These are phyloP conservation scores for Chouioia cunea DNA, from an alignment of 2,888 invertebrate species.

Conservation along the genomic window DNA sequence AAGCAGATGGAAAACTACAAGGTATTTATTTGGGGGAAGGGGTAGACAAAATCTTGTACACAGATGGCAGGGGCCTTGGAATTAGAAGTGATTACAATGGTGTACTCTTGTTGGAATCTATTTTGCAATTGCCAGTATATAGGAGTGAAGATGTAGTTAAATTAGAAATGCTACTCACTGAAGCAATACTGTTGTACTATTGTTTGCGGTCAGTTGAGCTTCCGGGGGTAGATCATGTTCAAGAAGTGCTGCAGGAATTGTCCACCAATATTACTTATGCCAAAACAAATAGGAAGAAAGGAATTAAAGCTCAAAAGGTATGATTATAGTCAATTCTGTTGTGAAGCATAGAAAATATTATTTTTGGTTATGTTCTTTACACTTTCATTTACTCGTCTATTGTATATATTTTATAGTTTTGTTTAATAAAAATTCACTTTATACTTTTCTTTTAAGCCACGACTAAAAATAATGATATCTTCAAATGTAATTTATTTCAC, in stretches of 20 bases:
- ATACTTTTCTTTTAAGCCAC: no score
- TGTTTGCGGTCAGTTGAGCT: constrained; percentile 81
- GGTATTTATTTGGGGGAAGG: constrained; percentile 80
- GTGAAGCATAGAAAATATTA: no score
- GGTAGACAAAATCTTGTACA: constrained; percentile 86
- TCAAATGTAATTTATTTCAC: constrained; percentile 21
- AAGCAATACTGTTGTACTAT: constrained; percentile 87
- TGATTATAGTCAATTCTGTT: neutral
- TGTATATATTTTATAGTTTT: constrained; percentile 8
- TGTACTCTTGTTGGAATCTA: constrained; percentile 88
- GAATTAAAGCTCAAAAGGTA: constrained; percentile 92
- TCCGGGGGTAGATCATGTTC: constrained; percentile 82
- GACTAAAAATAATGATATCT: constrained; percentile 13
- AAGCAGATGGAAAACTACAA: constrained; percentile 75
- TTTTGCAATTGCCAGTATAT: constrained; percentile 85
- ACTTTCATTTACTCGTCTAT: neutral
- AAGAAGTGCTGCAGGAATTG: constrained; percentile 83
- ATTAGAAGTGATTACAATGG: constrained; percentile 93
- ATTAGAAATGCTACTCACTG: constrained; percentile 88
- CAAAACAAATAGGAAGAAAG: constrained; percentile 81
- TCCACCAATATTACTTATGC: constrained; percentile 80
- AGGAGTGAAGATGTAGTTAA: constrained; percentile 84
- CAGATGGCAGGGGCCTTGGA: constrained; percentile 85
- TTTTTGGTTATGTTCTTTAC: no score
- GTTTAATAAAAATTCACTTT: no score